Evolutionary conservation across 2,888 invertebrate genomes (phyloP).

Genomic region (Dastarcus helophoroides): DNA sequence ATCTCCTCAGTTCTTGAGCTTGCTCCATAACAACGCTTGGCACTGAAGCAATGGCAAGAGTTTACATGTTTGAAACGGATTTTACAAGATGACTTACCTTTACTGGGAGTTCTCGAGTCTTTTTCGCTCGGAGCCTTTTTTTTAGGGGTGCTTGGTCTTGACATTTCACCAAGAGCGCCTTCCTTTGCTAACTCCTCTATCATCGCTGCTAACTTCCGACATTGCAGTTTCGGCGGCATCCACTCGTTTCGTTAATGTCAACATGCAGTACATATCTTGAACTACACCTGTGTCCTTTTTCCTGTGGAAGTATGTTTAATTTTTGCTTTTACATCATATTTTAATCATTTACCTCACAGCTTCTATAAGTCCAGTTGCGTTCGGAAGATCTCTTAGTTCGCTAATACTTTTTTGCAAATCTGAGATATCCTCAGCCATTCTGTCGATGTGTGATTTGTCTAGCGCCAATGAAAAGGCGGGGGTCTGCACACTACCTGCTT

Average conservation of each 20-base stretch:
- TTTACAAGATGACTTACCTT: no score
- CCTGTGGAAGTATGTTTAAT: no score
- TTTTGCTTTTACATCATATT: no score
- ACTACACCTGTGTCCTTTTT: constrained; percentile 31
- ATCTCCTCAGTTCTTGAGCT: no score
- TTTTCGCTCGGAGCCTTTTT: no score
- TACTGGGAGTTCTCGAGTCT: no score
- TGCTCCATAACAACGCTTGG: no score
- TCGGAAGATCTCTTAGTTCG: not conserved
- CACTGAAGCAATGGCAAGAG: no score
- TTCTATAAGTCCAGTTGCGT: not conserved
- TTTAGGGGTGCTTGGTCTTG: no score
- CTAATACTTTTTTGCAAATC: not conserved
- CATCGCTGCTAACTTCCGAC: constrained; percentile 47
- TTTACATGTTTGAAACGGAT: no score
- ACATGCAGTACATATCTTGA: constrained; percentile 53
- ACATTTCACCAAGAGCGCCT: no score
- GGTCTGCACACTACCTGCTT: not conserved
- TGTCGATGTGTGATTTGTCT: not conserved
- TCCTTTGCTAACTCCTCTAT: constrained; percentile 45
- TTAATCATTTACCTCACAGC: no score
- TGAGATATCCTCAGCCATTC: not conserved
- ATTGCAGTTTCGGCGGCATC: constrained; percentile 53
- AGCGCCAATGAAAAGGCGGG: not conserved
- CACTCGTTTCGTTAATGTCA: constrained; percentile 51